Base-by-base conservation (phyloP, 2,113 vertebrate genomes). In the Carlito syrichta region DNA sequence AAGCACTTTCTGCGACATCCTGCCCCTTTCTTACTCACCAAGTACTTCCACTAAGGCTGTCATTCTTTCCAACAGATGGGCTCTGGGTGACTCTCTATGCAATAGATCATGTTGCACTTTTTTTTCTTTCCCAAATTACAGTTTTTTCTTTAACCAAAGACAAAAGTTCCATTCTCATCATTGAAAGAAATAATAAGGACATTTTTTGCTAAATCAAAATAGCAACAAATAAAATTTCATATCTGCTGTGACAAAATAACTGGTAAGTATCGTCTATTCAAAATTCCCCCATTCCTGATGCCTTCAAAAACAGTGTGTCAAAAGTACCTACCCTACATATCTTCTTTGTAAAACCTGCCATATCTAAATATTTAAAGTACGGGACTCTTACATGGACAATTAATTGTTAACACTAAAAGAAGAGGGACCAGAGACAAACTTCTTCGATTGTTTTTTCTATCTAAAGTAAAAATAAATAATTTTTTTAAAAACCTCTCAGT, bases 381-480 rank as follows among this genome's bases (percentile, higher is more conserved):
- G 88, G 56, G 56, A 63, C 45, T 58, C 35, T 63, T 84, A 52
- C 0, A n/a, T 5, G 5, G 1, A 83, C 66, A 73, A 60, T 62
- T 63, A 81, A 60, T 71, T 68, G 92, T 81, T 68, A 68, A 89
- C 96, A 93, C 66, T 84, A 60, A 97, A 94, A 82, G 50, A 50
- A 83, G 45, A 77, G 23, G 25, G 17, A 5, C 13, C 52, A 17
- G 16, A 73, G 30, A 73, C 25, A 71, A 69, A 62, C 9, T n/a
- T 60, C 43, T 58, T 66, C 30, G 13, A 56, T 32, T 77, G 35
- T 74, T 95, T 96, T 50, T 40, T 43, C 50, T 74, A 35, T 25
- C 66, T 91, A 78, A 91, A 95, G 43, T 63, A 83, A 86, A 96
- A 76, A n/a, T n/a, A n/a, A n/a, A n/a, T n/a, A n/a, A n/a, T n/a